A percentile compares a stretch with the other conserved stretches of the same genome.
These are phyloP conservation scores for Ochlodes sylvanus DNA, from an alignment of 2,888 invertebrate genomes.

Conservation along the genomic window DNA sequence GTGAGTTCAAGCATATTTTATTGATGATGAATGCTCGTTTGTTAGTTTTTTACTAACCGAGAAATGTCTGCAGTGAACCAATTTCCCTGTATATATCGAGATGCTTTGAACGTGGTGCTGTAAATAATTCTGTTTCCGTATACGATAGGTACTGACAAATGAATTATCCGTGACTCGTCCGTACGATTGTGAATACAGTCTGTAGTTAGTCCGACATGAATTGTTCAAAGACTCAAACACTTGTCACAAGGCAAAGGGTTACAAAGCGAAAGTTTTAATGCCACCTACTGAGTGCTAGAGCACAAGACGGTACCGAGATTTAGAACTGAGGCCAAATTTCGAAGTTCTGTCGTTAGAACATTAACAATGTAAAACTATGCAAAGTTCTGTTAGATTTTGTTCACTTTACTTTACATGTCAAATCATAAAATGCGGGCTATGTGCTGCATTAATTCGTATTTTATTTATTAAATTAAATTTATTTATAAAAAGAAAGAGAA, in stretches of 20 bases:
- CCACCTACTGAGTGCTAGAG: constrained; percentile 27
- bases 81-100: not conserved
- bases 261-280: constrained; percentile 34
- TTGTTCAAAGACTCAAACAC: constrained; percentile 23
- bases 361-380: constrained; percentile 27
- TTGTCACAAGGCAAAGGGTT: constrained; percentile 31
- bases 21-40: too few relatives aligned
- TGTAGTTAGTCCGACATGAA: constrained; percentile 18
- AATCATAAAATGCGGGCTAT: too few relatives aligned
- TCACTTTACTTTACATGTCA: not conserved
- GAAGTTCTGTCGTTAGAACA: constrained; percentile 19
- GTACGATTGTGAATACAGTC: constrained; percentile 10
- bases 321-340: constrained; percentile 21
- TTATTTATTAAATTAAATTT: not conserved
- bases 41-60: too few relatives aligned
- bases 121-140: constrained; percentile 8
- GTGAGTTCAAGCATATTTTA: too few relatives aligned
- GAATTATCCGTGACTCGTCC: not conserved
- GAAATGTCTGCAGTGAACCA: not conserved
- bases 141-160: not conserved
- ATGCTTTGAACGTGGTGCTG: not conserved
- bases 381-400: constrained; percentile 18
- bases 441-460: too few relatives aligned
- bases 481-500: too few relatives aligned
- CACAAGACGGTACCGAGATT: constrained; percentile 19